Evolutionary conservation across 92 coral and sea anemone genomes (phyloP).

Genomic region (Umimayanthus kanabou): DNA sequence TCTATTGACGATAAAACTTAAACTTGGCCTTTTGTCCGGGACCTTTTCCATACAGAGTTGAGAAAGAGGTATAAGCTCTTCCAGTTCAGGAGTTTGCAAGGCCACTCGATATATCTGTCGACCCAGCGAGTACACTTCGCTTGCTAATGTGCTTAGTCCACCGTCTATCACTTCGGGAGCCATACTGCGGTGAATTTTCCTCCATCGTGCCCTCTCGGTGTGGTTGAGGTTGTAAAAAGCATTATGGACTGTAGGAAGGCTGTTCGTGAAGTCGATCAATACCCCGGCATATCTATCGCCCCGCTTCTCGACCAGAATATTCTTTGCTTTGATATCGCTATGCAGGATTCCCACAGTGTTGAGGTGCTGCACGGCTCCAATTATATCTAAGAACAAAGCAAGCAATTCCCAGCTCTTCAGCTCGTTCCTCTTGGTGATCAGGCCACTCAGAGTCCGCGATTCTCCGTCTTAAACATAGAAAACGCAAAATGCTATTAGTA

Average conservation of each 20-base stretch:
- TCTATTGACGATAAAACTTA: background rate
- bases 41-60: background rate
- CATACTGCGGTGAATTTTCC: background rate
- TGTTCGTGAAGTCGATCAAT: conserved; percentile 1
- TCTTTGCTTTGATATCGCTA: background rate
- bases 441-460: background rate
- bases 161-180: background rate
- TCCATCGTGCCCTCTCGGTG: background rate
- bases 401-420: background rate
- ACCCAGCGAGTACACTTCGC: conserved; percentile 11
- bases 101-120: background rate
- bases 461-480: background rate
- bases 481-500: background rate
- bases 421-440: background rate
- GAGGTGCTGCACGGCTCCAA: background rate
- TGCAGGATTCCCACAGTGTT: background rate
- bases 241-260: background rate
- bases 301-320: background rate
- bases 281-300: background rate
- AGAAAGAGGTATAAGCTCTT: background rate
- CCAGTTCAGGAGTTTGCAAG: background rate
- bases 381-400: background rate
- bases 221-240: background rate
- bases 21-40: background rate
- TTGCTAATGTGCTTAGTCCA: background rate